phyloP scores from a whole-genome alignment of 2,113 vertebrate genomes.

The Numenius arquata region DNA sequence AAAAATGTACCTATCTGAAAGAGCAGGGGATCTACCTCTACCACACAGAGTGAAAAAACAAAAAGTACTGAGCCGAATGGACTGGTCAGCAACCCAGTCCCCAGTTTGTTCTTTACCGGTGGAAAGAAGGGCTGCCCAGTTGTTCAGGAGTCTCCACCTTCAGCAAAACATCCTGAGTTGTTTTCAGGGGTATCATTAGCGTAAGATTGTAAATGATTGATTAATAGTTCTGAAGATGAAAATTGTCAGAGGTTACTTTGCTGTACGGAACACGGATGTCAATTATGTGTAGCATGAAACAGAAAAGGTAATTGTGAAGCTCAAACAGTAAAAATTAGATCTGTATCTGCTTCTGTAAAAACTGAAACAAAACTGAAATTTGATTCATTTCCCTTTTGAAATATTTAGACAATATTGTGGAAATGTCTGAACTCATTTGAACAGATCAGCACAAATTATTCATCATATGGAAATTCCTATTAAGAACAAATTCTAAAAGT shows the following conservation, averaged over 20 bases:
- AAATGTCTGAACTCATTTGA: neutral
- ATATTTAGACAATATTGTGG: neutral
- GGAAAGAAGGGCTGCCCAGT: neutral
- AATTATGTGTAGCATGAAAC: neutral
- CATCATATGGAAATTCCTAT: neutral
- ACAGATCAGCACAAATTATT: neutral
- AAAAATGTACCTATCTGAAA: neutral
- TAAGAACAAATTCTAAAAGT: neutral
- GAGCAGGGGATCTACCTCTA: neutral
- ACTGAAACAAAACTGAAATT: neutral
- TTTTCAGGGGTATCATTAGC: neutral
- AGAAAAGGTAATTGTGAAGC: neutral
- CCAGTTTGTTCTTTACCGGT: neutral
- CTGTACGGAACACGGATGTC: neutral
- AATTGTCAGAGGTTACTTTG: neutral
- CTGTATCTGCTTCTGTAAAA: neutral
- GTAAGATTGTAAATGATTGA: neutral
- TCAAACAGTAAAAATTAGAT: neutral
- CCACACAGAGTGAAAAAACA: neutral
- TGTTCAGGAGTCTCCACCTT: neutral
- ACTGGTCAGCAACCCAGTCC: neutral
- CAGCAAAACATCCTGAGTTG: neutral
- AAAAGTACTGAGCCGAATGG: neutral
- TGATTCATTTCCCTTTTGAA: neutral
- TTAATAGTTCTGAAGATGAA: neutral